Conservation (phyloP, 2,797 vertebrate genomes). For the Rhabdomys pumilio region DNA sequence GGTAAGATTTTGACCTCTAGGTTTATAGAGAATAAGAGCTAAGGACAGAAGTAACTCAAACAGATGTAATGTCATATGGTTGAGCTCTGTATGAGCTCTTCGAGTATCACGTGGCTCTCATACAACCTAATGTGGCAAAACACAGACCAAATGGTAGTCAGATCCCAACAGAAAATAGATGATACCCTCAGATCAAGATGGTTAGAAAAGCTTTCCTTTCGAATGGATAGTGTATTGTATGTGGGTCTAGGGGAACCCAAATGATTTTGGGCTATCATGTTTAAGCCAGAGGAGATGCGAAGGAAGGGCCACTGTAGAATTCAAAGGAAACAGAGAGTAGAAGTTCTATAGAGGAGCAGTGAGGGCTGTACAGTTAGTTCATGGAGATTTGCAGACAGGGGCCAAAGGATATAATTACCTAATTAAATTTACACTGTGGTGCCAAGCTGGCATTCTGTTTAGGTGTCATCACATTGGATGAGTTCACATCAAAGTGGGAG, state of each 20-base stretch:
- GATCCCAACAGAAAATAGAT: neutral
- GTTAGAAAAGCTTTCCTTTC: neutral
- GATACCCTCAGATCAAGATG: neutral
- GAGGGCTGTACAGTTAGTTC: neutral
- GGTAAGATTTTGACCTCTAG: neutral
- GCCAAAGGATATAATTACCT: neutral
- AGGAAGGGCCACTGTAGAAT: neutral
- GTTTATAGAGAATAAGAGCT: neutral
- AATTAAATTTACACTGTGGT: neutral
- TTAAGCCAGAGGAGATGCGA: neutral
- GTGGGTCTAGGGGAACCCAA: neutral
- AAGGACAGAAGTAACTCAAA: neutral
- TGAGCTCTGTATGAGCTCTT: neutral
- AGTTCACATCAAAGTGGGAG: slow-evolving; percentile 40
- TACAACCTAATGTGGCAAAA: neutral
- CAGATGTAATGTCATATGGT: neutral
- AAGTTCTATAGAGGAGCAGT: neutral
- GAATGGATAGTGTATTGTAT: neutral
- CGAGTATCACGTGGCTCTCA: neutral
- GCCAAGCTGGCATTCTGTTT: neutral
- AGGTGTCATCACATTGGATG: neutral
- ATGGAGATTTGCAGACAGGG: neutral
- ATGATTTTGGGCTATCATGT: neutral
- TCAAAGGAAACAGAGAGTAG: neutral
- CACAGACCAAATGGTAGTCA: neutral